Percentiles rank a stretch among this genome's conserved stretches.
Conservation (phyloP, 2,888 invertebrate genomes). For the Plagodis pulveraria region DNA sequence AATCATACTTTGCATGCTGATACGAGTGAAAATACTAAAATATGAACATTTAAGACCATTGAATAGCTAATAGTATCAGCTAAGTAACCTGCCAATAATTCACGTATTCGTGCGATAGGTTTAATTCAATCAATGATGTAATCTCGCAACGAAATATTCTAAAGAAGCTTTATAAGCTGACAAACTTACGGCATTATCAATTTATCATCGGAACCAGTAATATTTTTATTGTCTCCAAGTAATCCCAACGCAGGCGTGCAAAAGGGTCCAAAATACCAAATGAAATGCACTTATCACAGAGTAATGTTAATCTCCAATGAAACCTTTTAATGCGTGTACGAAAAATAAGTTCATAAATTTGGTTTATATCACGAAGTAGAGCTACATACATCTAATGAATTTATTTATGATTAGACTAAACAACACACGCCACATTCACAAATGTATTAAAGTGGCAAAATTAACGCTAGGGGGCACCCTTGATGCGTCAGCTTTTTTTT, state of each 20-base stretch:
- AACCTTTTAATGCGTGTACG: constrained; percentile 49
- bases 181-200: constrained; percentile 81
- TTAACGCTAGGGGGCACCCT: constrained; percentile 68
- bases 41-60: constrained; percentile 11
- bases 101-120: neutral
- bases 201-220: constrained; percentile 76
- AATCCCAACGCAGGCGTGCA: constrained; percentile 82
- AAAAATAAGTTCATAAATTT: constrained; percentile 55
- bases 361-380: constrained; percentile 39
- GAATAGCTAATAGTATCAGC: constrained; percentile 18
- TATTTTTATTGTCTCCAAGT: constrained; percentile 77
- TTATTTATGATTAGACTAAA: constrained; percentile 84
- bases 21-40: constrained; percentile 26
- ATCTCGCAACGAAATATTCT: too few relatives aligned
- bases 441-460: constrained; percentile 70
- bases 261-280: constrained; percentile 78
- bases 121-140: too few relatives aligned
- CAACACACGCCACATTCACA: constrained; percentile 86
- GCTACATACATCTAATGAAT: constrained; percentile 66
- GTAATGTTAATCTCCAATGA: constrained; percentile 51
- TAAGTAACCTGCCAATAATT: constrained; percentile 61
- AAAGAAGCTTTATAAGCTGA: too few relatives aligned
- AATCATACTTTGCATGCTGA: constrained; percentile 9
- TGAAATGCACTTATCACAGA: constrained; percentile 57
- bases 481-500: constrained; percentile 30